Base-by-base conservation (phyloP, 1,140 invertebrate genomes). In the Euura lappo region DNA sequence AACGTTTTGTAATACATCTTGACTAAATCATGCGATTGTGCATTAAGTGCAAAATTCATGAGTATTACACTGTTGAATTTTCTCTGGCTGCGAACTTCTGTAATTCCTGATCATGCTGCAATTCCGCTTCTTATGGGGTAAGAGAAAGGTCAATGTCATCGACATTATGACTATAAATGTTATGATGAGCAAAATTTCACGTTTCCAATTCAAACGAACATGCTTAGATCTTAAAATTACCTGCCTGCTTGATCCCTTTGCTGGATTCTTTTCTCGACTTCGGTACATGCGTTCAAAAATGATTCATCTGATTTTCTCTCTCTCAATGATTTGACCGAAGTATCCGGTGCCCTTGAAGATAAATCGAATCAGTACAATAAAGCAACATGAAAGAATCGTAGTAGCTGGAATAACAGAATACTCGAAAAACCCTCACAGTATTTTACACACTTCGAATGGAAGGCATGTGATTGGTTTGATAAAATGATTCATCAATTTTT, bases 401-500 rank as follows among this genome's bases (percentile, higher is more conserved):
- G 28, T 28, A 28, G 28, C 28, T 28, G 28, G 28, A 69, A 69
- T 65, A 28, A 45, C 43, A 45, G 43, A 72, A 51, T 65, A 10
- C 75, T 42, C 28, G 71, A 75, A 85, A 79, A 72, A 43, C 8
- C 43, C 83, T 79, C 46, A 88, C 80, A 86, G 83, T 65, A 93
- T 90, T 66, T 88, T 89, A 51, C 78, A 88, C 6, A 93, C 87
- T 11, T 85, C 89, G 76, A 94, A 92, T 28, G 92, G 92, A 72
- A 91, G 88, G 11, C 90, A 89, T 71, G 93, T 91, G 6, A 94
- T 81, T 10, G 91, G 89, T 77, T 92, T 85, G n/a, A 94, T 89
- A 76, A 94, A 94, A 78, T 92, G 90, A 13, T 91, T 85, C 76
- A 91, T 87, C 64, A 97, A 86, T 84, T 97, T 97, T 43, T 91